Conservation (phyloP, 2,888 invertebrate genomes). For the Acleris emargana region DNA sequence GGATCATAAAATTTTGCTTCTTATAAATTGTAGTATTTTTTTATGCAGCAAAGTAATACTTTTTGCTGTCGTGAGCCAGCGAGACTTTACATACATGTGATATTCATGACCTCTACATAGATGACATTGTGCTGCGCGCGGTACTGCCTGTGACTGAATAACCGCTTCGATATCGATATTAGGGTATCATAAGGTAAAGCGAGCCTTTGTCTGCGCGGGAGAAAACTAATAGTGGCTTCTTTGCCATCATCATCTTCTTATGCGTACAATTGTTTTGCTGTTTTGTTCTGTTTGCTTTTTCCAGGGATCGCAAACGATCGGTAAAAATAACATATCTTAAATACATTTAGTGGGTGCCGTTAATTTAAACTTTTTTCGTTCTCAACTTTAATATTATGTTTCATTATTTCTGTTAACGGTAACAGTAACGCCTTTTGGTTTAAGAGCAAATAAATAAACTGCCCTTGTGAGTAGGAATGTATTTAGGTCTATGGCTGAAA, state of each 20-base stretch:
- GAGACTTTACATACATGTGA: background rate
- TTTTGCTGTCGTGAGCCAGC: background rate
- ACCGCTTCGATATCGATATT: background rate
- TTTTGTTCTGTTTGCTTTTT: conserved; percentile 51
- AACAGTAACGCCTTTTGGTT: too few relatives aligned
- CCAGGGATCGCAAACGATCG: conserved; percentile 57
- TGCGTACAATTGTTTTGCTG: conserved; percentile 63
- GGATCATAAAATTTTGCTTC: too few relatives aligned
- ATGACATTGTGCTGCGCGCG: background rate
- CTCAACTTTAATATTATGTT: too few relatives aligned
- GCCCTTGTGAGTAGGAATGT: too few relatives aligned
- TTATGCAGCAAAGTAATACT: too few relatives aligned
- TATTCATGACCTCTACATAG: background rate
- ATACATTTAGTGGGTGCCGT: too few relatives aligned
- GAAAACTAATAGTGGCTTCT: conserved; percentile 76
- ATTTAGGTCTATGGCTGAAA: too few relatives aligned
- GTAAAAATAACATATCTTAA: background rate
- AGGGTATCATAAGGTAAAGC: conserved; percentile 10
- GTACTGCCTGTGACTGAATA: background rate
- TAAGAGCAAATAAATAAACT: too few relatives aligned
- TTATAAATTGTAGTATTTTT: too few relatives aligned
- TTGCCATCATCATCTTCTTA: conserved; percentile 60
- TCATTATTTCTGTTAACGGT: too few relatives aligned
- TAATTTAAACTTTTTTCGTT: too few relatives aligned
- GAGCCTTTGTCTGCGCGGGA: conserved; percentile 56